Evolutionary conservation across 2,888 invertebrate species (phyloP), one percentile per base, ranked within the genome.

Genomic region (Choristoneura rosaceana): DNA sequence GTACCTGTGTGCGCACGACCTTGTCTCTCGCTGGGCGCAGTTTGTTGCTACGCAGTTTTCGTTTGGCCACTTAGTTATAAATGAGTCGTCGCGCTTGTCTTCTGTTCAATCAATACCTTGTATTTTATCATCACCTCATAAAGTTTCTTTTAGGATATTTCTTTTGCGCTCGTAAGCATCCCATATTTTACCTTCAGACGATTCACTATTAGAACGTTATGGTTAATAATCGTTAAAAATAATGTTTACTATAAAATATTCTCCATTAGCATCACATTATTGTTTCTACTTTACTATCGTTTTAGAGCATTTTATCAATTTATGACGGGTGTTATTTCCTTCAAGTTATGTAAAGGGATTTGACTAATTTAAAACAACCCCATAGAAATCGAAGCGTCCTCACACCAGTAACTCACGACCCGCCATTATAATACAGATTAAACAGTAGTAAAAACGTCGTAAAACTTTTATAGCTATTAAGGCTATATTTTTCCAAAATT

Each of bases 381-480:
- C 68, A 58, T 67, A 62, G 58, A 58, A 63, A 58, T 62, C 41
- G 55, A 68, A 62, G 68, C 62, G 63, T 73, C 73, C 73, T 82
- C 80, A 76, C 80, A 79, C 81, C 85, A 82, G 84, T 87, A 88
- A 86, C 82, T 89, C 87, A 87, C 86, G 82, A 80, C 80, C 79
- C 76, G 77, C 85, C 84, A 86, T 91, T 88, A 87, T 84, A 80
- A 84, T 81, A 81, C 86, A 92, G 90, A 91, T 92, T 93, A 92
- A 92, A 92, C 89, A 90, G 91, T 90, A 91, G 90, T 93, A 92
- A 93, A 93, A 89, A 74, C 75, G 74, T 88, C 89, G 87, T 93
- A 86, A 93, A 93, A 86, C 76, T 87, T 90, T 91, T 90, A 91
- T 91, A 84, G 87, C 84, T 88, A 87, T 87, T 84, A 85, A 82